Evolutionary conservation across 2,797 vertebrate genomes (phyloP), one percentile per base, ranked within the genome.

Genomic region (Antennarius maculatus): DNA sequence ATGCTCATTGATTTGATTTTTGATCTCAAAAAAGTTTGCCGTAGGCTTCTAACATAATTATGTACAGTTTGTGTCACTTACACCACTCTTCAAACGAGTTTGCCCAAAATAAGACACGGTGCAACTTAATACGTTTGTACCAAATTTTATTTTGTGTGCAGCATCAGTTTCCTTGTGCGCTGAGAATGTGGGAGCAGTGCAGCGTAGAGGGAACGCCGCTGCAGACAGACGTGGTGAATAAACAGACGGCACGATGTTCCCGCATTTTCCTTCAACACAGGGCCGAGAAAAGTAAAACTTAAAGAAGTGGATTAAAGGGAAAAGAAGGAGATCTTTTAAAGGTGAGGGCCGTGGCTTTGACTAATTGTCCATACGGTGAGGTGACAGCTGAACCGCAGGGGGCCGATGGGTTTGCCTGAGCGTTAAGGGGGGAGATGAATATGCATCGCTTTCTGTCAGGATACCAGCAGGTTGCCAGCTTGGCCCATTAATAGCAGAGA

Each of bases 271-370:
- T 51, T 11, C 12, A 47, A 48, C 47, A 12, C 28, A 3, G 0
- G 23, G 16, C 9, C 27, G 27, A 41, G 29, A 65, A 28, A 18
- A 42, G n/a, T 51, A 52, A 75, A 81, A 86, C 46, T 85, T 83
- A 64, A n/a, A 48, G 69, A 61, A 74, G 43, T 45, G 78, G 56
- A 75, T 18, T 78, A 76, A 67, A 70, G 53, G 63, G 66, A 52
- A 66, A 69, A 65, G 51, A 7, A 66, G 56, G 34, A 64, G 74
- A 41, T 41, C 61, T 72, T 85, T 85, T 77, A 79, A 84, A 88
- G 86, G 88, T 89, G 84, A 88, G 83, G 84, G 79, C 80, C 63
- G 64, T 63, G 85, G 84, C 86, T 89, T 86, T 74, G 81, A 84
- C 85, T 90, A 90, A 89, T 91, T 11, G 73, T 71, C 86, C 88